Base-by-base conservation (phyloP, 1,140 invertebrate species). In the Ceratosolen solmsi region DNA sequence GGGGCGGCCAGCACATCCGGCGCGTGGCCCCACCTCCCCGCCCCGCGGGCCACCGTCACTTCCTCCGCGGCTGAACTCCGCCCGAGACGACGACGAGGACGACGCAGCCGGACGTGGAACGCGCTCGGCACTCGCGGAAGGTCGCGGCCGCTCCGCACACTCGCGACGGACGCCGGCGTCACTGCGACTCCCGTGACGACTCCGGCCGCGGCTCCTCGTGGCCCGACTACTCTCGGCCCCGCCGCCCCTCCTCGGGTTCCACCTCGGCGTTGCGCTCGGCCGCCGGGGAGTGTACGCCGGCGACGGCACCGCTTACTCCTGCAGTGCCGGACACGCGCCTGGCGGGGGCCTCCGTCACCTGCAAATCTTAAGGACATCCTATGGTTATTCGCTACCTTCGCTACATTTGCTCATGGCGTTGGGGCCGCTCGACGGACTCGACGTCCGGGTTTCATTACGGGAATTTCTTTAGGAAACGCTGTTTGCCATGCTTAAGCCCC, bases 151-250 rank as follows among this genome's bases (percentile, higher is more conserved):
- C 51, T 22, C 8, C 63, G 30, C 30, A 17, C 30, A 68, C 63
- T 68, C 33, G 60, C 60, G 60, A 46, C 60, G 27, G 13, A 60
- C 56, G 56, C 22, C 56, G 25, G 11, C 56, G 56, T 60, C 56
- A 60, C 60, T 63, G 60, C 30, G 60, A 63, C 60, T 63, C 60
- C 60, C 60, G 60, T 5, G 30, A 13, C 30, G 30, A 51, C 71
- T 73, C 27, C 11, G 73, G 56, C 5, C 25, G 33, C 33, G 4
- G 15, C 30, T 46, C 20, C 58, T 33, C 58, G n/a, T 20, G 25
- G n/a, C 58, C 58, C 8, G n/a, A n/a, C 36, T 27, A 11, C 27
- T 46, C n/a, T 46, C 38, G 3, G 22, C n/a, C 58, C 25, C 8
- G 27, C 58, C 25, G 54, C 41, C 33, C n/a, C 58, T 77, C 56